Evolutionary conservation across 2,113 vertebrate species (phyloP), one percentile per base, ranked within the genome.

Genomic region (Synchiropus splendidus): DNA sequence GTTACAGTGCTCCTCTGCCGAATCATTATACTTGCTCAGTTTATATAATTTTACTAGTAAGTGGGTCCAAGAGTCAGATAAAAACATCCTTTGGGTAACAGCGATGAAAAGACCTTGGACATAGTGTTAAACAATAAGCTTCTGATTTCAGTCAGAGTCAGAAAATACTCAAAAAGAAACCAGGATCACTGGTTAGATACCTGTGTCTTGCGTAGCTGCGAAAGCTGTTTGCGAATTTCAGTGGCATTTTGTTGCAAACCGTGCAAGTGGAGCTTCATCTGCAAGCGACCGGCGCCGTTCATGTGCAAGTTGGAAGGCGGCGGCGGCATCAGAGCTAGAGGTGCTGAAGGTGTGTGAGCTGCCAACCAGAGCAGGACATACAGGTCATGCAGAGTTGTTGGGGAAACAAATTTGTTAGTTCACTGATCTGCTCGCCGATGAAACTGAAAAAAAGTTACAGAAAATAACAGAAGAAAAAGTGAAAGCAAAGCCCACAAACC

Each of bases 241-340:
- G 87, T 90, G 72, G 94, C 86, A 1, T 92, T 98, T 62, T 90
- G 92, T 77, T 97, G 92, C 57, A 98, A 84, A 67, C 90, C 91
- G 1, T 94, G 89, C 51, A 98, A 85, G 61, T 97, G 90, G 54
- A 96, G 87, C 82, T 97, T 90, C 91, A 98, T 94, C 80, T 97
- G 90, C 64, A 97, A 61, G 18, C 89, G 89, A 50, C 78, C 85
- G 59, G 90, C 59, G 9, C 88, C 80, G 2, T 87, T 88, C 62
- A 88, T 73, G 55, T 84, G 92, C 4, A 79, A 81, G 27, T 77
- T 77, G 0, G 89, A 81, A 4, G 91, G 86, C 0, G 88, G 88
- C 0, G 92, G 90, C 1, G 86, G 86, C 86, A 87, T 87, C 76
- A 86, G 69, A 45, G 86, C 86, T 36, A 85, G 0, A 64, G 91